Evolutionary conservation across 2,797 vertebrate genomes (phyloP), one percentile per base, ranked within the genome.

Genomic region (Lates japonicus): DNA sequence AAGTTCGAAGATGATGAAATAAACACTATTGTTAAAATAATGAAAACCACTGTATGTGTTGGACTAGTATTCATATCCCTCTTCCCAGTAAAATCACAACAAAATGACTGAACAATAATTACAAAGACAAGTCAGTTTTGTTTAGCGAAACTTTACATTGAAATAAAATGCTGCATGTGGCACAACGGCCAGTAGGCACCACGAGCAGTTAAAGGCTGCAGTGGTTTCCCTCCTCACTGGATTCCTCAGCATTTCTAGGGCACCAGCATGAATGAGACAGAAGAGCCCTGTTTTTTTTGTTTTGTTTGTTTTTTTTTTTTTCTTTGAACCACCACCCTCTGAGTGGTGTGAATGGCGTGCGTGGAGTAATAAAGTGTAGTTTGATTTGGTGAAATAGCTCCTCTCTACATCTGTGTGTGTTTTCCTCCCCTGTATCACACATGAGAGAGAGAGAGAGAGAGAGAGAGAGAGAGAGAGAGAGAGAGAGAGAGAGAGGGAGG

Each of bases 21-120:
- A 92, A 93, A 93, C 91, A 88, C 89, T 87, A 87, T 91, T 93
- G 91, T 94, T 92, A 85, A 86, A 82, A 85, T 94, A 93, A 94
- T 94, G 82, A 90, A 91, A 94, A 90, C 86, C 88, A 87, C 71
- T 90, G 89, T 87, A 77, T 83, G 78, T 13, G 76, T 66, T 60
- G 76, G 81, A 80, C 58, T 80, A 64, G 81, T 70, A 76, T 87
- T 86, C 80, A 74, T 76, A 87, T 76, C 77, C 78, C 69, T 69
- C 51, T 65, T 75, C 55, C 66, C 65, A 87, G 80, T 81, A 85
- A 90, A 88, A 85, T 82, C 81, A 78, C 86, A 86, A 86, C 86
- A 90, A 82, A 90, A 88, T 63, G 76, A 91, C 67, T 68, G 68
- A 89, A 88, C 82, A 84, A n/a, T n/a, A n/a, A 80, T 87, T 82